Base-by-base conservation (phyloP, 2,888 invertebrate genomes). In the Drosophila subsilvestris region DNA sequence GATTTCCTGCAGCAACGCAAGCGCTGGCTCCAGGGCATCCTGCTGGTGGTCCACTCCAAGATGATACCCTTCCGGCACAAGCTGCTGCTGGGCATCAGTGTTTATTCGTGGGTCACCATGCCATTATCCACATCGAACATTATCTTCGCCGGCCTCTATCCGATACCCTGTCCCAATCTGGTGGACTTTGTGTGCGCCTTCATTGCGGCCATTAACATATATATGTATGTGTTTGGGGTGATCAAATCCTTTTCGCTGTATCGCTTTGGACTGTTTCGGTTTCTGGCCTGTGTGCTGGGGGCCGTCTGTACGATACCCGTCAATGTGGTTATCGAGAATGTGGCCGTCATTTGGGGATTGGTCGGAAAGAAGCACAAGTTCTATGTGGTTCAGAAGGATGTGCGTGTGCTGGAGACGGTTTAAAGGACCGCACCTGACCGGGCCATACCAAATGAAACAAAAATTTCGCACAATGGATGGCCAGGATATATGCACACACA, bases 191-290 rank as follows among this genome's bases (percentile, higher is more conserved):
- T 97, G 29, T 97, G 97, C 92, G 96, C 97, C 62, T 98, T 98
- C 90, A 96, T 97, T 85, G 98, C 96, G 74, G 98, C 97, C 70
- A 96, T 98, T 65, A 98, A 97, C 92, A 96, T 98, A 90, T 99
- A 99, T 92, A 98, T 99, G 98, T 99, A 98, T 92, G 95, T 98
- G 74, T 99, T 98, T 92, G 99, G 99, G 74, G 98, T 98, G n/a
- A 94, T 98, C 58, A 98, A 98, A 92, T 98, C 98, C 61, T 98
- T 99, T 91, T 97, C 97, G 22, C 93, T 98, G 42, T 96, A 97
- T 92, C 95, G 97, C 88, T 96, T 97, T 91, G 98, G 98, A 12
- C 92, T 96, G 70, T 89, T 95, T 45, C 95, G 95, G 90, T 97
- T 97, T 90, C 89, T 95, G 66, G 92, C 97, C 63, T 97, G 97